Evolutionary conservation across 2,888 invertebrate genomes (phyloP), one percentile per base, ranked within the genome.

Genomic region (Drosophila barbarae): DNA sequence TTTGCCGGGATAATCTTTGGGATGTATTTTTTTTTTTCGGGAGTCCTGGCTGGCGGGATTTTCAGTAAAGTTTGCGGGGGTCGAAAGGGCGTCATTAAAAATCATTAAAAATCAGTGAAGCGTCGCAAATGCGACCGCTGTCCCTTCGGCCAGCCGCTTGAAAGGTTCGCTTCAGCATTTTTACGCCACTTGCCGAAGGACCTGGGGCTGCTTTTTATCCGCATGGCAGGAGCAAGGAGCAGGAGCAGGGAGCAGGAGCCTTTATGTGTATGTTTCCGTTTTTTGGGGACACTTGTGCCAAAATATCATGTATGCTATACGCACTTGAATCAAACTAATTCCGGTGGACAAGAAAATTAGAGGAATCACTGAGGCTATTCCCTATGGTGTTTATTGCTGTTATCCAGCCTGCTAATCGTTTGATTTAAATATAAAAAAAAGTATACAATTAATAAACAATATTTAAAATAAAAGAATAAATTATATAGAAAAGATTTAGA

Each of bases 41-140:
- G 23, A 15, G 42, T 10, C 8, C 30, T 28, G 15, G 49, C 15
- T 9, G 10, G 18, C 18, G 18, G 36, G 30, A 21, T 51, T 53
- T 38, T 36, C 12, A 9, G 21, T 6, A 52, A 56, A 38, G 53
- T 56, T 56, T 38, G 18, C 4, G 34, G 44, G 41, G 41, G 57
- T 12, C 41, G 39, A 47, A 50, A 18, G 54, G 57, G 56, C 55
- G 54, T 74, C 78, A 80, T 81, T 80, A 73, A 76, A 84, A 80
- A 76, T 78, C 80, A 84, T 80, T 74, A 78, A 82, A 76, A 82
- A 65, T 58, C 84, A 74, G 63, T 78, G 79, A 82, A 74, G 74
- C 79, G 66, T 66, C 54, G 57, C 65, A 76, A 76, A 74, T 71
- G 72, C 69, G 73, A 68, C 67, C 73, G 65, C 65, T 76, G 83